Evolutionary conservation across 2,797 vertebrate genomes (phyloP), one percentile per base, ranked within the genome.

Genomic region (Mormyrus hasselquistii): DNA sequence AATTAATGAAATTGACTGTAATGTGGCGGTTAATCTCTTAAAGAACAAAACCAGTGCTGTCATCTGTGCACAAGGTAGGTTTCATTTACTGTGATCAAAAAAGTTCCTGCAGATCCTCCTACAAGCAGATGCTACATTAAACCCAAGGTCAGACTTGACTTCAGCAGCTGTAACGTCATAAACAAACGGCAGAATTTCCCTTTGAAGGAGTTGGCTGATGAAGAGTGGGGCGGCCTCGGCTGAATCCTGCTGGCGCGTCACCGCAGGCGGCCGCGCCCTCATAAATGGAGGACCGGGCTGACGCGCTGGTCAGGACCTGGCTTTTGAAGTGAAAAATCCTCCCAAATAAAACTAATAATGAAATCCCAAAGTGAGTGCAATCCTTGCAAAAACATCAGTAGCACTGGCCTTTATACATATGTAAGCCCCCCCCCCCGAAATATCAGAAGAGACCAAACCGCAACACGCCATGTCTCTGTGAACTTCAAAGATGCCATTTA

Each of bases 121-220:
- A 44, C 7, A 79, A 79, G 38, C 73, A 79, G 73, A 79, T 79
- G 73, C 38, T 79, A 79, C 73, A 79, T 79, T 79, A 79, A 44
- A 79, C 73, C 44, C 73, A 79, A 79, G 73, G 73, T 79, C 34
- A 79, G 73, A 79, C 34, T 79, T 44, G 73, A 44, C 73, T 79
- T 79, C 73, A 79, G 73, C 73, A 79, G 73, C 73, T 41, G 73
- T 44, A 79, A 44, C 73, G 16, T 79, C 38, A 79, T 79, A n/a
- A 79, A 79, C 38, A 79, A 79, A 44, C 5, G 38, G 73, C 73
- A 38, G 73, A 41, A 44, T 79, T 79, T 79, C 38, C 73, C 38
- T 79, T 79, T 79, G 73, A 79, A 44, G 34, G 73, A 44, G 34
- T n/a, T 41, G 8, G 38, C 73, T 38, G 73, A 44, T 44, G 73